Percentiles rank a stretch among this genome's conserved stretches.
These are phyloP conservation scores for Oedothorax gibbosus DNA, from an alignment of 1,140 invertebrate species.

Conservation along the genomic window DNA sequence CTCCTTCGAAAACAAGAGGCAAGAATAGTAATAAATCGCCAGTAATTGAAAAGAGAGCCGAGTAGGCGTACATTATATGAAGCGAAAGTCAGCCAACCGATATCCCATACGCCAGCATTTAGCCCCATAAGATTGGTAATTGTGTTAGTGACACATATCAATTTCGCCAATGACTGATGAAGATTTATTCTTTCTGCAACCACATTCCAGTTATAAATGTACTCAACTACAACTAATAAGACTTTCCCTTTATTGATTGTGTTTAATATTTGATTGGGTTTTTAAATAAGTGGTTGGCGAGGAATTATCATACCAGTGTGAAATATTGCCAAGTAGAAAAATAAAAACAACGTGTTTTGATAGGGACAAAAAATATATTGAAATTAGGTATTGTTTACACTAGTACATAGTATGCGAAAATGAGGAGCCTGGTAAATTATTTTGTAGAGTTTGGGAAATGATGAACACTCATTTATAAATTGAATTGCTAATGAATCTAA, in stretches of 20 bases:
- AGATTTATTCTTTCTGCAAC: not conserved
- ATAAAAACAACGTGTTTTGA: not conserved
- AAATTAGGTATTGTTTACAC: no score
- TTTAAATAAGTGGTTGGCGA: not conserved
- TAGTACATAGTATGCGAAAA: no score
- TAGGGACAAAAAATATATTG: not conserved
- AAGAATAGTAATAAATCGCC: not conserved
- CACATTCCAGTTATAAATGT: not conserved
- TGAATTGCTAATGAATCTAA: no score
- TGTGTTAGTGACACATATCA: constrained; percentile 40
- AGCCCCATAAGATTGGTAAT: constrained; percentile 24
- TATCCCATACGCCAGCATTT: constrained; percentile 16
- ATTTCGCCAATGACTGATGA: constrained; percentile 40
- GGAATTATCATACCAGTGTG: not conserved
- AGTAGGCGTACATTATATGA: not conserved
- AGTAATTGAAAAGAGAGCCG: constrained; percentile 27
- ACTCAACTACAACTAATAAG: not conserved
- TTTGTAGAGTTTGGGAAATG: no score
- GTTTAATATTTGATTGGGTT: not conserved
- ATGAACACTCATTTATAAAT: no score
- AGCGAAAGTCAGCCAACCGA: constrained; percentile 17
- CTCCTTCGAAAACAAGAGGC: not conserved
- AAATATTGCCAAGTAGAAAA: not conserved
- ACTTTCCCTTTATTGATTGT: not conserved
- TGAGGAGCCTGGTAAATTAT: no score